Percentiles rank a stretch among this genome's conserved stretches.
Evolutionary conservation across 1,140 invertebrate genomes (phyloP).

Genomic region (Leptinotarsa lineolata): DNA sequence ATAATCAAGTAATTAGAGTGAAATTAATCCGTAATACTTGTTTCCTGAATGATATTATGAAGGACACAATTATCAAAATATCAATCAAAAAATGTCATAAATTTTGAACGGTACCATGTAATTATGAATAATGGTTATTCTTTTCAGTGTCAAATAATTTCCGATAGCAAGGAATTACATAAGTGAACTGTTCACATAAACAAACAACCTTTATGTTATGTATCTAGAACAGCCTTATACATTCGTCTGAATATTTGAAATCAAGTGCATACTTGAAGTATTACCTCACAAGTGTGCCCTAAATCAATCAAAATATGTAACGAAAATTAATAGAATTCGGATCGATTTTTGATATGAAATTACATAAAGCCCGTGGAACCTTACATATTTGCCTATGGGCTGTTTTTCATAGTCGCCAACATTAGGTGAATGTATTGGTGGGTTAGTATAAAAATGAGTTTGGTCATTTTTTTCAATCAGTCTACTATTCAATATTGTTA

Average conservation of each 20-base stretch:
- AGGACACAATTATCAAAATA: too few relatives aligned
- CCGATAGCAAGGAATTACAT: too few relatives aligned
- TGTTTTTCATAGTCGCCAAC: conserved; percentile 13
- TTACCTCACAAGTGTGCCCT: conserved; percentile 12
- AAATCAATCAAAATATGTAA: conserved; percentile 17
- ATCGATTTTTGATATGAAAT: conserved; percentile 16
- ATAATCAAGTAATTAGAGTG: too few relatives aligned
- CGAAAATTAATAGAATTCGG: conserved; percentile 4
- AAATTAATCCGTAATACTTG: too few relatives aligned
- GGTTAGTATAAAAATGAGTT: conserved; percentile 24
- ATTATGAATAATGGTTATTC: too few relatives aligned
- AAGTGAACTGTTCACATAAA: not conserved
- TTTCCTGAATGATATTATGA: too few relatives aligned
- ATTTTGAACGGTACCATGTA: too few relatives aligned
- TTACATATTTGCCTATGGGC: conserved; percentile 5
- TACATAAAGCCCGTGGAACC: conserved; percentile 4
- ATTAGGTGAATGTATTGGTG: not conserved
- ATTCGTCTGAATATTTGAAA: not conserved
- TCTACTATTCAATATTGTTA: not conserved
- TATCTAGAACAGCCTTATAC: not conserved
- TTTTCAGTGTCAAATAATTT: too few relatives aligned
- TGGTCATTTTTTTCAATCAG: conserved; percentile 18
- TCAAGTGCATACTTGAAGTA: not conserved
- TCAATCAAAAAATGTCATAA: too few relatives aligned
- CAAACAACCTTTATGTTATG: not conserved